Percentiles rank a stretch among this genome's conserved stretches.
phyloP scores from a whole-genome alignment of 2,888 invertebrate genomes.

The Empis stercorea region DNA sequence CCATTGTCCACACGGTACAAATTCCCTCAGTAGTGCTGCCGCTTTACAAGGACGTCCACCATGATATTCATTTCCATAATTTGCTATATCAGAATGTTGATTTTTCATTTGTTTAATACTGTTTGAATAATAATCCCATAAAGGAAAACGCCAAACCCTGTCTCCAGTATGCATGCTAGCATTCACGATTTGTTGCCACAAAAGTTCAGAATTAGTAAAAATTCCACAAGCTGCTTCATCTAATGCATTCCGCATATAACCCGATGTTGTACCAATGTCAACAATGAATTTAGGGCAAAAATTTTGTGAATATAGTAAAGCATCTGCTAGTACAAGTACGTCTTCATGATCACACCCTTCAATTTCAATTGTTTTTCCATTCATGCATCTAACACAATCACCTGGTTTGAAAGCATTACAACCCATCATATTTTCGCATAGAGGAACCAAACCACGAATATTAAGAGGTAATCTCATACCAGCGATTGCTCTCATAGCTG shows the following conservation, averaged over 20 bases:
- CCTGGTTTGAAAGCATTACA: constrained; percentile 67
- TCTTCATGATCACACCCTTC: constrained; percentile 70
- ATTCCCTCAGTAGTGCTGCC: constrained; percentile 58
- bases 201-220: constrained; percentile 56
- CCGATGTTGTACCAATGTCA: constrained; percentile 68
- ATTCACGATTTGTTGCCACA: constrained; percentile 50
- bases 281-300: constrained; percentile 53
- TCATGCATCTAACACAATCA: constrained; percentile 61
- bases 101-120: neutral
- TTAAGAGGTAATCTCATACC: constrained; percentile 57
- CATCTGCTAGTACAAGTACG: constrained; percentile 62
- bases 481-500: constrained; percentile 55
- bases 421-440: constrained; percentile 70
- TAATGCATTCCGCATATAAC: constrained; percentile 48
- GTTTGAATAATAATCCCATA: constrained; percentile 55
- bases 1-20: constrained; percentile 52
- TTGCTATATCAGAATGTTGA: constrained; percentile 17
- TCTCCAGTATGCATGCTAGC: constrained; percentile 66
- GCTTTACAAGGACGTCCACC: constrained; percentile 50
- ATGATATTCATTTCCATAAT: constrained; percentile 33
- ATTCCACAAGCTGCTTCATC: constrained; percentile 58
- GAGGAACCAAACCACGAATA: constrained; percentile 56
- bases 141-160: constrained; percentile 70
- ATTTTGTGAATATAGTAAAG: constrained; percentile 56
- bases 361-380: constrained; percentile 52